These are phyloP conservation scores for Limnephilus rhombicus DNA, from an alignment of 2,888 invertebrate genomes.

Conservation along the genomic window DNA sequence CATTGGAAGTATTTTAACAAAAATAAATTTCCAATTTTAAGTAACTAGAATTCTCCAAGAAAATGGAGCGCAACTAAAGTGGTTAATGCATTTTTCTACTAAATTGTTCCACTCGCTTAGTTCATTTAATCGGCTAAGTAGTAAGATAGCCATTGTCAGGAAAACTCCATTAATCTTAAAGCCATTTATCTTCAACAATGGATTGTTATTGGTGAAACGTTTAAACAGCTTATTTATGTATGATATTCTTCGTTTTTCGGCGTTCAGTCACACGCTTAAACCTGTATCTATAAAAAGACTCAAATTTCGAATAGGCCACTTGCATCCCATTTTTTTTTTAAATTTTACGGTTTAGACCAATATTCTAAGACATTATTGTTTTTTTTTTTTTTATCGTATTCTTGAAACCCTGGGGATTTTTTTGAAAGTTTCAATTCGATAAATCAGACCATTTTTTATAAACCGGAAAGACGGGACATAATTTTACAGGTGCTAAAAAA, in stretches of 20 bases:
- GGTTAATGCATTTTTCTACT: neutral
- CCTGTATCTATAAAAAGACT: neutral
- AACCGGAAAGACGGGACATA: too few relatives aligned
- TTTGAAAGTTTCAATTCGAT: too few relatives aligned
- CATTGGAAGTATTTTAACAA: neutral
- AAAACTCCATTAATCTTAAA: neutral
- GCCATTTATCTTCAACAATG: too few relatives aligned
- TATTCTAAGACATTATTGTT: too few relatives aligned
- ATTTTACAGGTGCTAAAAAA: too few relatives aligned
- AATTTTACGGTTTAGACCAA: too few relatives aligned
- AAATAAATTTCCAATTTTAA: neutral
- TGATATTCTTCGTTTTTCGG: neutral
- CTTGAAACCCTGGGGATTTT: too few relatives aligned
- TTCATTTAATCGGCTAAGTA: neutral
- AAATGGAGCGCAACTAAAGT: too few relatives aligned
- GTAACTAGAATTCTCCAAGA: neutral
- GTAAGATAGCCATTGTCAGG: neutral
- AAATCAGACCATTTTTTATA: too few relatives aligned
- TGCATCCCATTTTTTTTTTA: too few relatives aligned
- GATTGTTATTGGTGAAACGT: neutral
- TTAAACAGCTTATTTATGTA: neutral
- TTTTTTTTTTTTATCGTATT: too few relatives aligned
- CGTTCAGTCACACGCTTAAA: neutral
- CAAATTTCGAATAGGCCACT: too few relatives aligned
- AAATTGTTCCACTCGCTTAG: neutral